Evolutionary conservation across 1,140 invertebrate genomes (phyloP).

Genomic region (Dufourea novaeangliae): DNA sequence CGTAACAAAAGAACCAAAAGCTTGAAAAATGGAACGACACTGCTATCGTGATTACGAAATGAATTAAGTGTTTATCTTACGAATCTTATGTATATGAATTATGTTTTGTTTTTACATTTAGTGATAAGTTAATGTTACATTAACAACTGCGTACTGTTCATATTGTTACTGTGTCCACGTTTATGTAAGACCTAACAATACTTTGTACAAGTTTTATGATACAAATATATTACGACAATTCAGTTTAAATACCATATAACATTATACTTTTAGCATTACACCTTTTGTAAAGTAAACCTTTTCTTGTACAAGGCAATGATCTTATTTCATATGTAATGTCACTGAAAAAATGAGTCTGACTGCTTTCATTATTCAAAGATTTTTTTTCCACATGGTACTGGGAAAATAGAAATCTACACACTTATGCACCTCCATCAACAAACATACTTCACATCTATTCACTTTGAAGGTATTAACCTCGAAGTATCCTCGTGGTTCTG

Average conservation of each 20-base stretch:
- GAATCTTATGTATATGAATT: conserved; percentile 45
- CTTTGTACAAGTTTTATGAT: conserved; percentile 81
- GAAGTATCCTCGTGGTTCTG: conserved; percentile 85
- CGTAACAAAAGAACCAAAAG: conserved; percentile 10
- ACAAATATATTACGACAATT: conserved; percentile 80
- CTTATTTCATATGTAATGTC: conserved; percentile 50
- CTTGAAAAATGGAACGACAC: conserved; percentile 21
- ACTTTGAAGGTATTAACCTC: conserved; percentile 81
- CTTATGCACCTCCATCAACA: conserved; percentile 70
- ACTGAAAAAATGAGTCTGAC: conserved; percentile 56
- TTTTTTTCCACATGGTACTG: conserved; percentile 37
- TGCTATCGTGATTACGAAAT: conserved; percentile 48
- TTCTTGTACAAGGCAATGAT: conserved; percentile 60
- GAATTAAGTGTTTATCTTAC: conserved; percentile 53
- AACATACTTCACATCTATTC: conserved; percentile 71
- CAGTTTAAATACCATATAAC: conserved; percentile 70
- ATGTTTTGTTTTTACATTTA: conserved; percentile 60
- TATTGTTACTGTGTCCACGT: conserved; percentile 72
- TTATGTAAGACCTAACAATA: conserved; percentile 79
- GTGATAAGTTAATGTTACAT: conserved; percentile 65
- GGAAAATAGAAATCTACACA: conserved; percentile 74
- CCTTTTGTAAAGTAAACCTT: conserved; percentile 40
- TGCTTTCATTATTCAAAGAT: conserved; percentile 37
- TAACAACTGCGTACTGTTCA: conserved; percentile 65
- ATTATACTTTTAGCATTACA: conserved; percentile 61